Base-by-base conservation (phyloP, 2,113 vertebrate species). In the Notothenia rossii region DNA sequence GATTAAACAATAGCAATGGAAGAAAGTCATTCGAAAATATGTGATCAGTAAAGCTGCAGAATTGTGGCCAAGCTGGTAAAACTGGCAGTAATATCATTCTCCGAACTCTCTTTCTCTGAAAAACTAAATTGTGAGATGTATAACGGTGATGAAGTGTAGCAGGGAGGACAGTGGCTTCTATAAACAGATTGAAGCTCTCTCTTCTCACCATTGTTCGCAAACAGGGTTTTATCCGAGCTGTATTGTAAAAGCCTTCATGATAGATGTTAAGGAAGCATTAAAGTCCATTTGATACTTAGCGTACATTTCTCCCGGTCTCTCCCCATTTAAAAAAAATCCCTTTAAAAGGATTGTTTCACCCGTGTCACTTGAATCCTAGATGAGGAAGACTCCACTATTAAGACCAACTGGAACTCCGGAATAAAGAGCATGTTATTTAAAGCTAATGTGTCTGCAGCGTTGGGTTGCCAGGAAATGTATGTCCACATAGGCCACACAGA, bases 261-360 rank as follows among this genome's bases (percentile, higher is more conserved):
- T 85, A 72, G 79, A 85, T 83, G 77, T 59, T 56, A 56, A 65
- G 87, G 83, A 86, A 80, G 69, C 79, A 89, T 91, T 87, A 86
- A 78, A 79, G 77, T 72, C 13, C 76, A 91, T 75, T 75, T 1
- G 79, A 90, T 92, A 87, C 66, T 1, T 1, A 0, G 72, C 12
- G 18, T 63, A 67, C 82, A 87, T 78, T 67, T 69, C 58, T 56
- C 40, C 53, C 18, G 20, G 72, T 50, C 40, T 56, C 72, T 54
- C 53, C 36, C 33, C 17, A 20, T 71, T 74, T 10, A 71, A 83
- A 25, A n/a, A 33, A 75, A 67, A 74, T 12, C n/a, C 63, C 66
- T 78, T 81, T 68, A 74, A 90, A 81, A 79, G 55, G 49, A 73
- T 70, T 59, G 20, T 58, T 79, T 79, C 69, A 53, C 18, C 59